Conservation (phyloP, 1,140 invertebrate genomes). For the Procambarus virginalis region DNA sequence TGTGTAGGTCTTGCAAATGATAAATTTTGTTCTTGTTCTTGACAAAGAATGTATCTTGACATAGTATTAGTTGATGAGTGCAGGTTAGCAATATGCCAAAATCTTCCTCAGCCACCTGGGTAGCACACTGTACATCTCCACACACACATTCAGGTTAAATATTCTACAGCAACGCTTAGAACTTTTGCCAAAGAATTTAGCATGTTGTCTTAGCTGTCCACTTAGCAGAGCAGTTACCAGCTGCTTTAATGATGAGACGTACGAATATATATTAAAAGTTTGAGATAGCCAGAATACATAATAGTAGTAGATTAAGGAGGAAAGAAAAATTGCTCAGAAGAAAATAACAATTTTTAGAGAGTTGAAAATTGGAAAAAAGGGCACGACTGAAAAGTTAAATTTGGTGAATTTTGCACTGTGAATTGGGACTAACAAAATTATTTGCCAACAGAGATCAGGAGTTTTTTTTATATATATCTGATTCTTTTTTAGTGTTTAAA, state of each 20-base stretch:
- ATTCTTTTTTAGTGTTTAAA: no score
- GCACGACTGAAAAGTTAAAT: no score
- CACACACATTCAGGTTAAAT: neutral
- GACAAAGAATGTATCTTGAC: no score
- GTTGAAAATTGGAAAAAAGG: neutral
- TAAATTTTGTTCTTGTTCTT: no score
- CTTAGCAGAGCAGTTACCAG: neutral
- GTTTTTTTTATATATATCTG: no score
- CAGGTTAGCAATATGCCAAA: neutral
- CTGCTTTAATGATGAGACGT: neutral
- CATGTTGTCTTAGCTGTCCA: neutral
- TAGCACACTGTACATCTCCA: neutral
- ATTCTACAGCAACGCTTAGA: neutral
- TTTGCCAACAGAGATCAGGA: no score
- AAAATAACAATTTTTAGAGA: neutral
- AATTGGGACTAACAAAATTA: no score
- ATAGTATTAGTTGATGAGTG: neutral
- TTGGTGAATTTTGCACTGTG: no score
- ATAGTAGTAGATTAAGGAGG: neutral
- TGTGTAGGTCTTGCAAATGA: neutral
- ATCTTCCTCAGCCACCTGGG: neutral
- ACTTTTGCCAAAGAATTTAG: neutral
- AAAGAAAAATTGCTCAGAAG: neutral
- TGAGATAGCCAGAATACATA: neutral
- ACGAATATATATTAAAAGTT: neutral